phyloP scores from a whole-genome alignment of 2,888 invertebrate species.

The Gastracanthus pulcherrimus region DNA sequence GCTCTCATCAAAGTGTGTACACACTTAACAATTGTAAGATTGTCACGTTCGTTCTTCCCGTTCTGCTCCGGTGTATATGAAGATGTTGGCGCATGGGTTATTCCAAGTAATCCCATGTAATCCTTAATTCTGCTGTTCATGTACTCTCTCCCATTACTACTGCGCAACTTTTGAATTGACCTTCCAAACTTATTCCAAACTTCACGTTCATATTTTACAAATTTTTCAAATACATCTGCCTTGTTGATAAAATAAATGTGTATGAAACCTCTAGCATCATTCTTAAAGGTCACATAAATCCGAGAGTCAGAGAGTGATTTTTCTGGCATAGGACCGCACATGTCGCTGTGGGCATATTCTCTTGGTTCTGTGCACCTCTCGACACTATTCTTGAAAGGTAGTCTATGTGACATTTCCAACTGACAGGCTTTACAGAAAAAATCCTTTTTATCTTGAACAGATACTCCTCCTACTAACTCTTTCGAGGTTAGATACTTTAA shows the following conservation, averaged over 20 bases:
- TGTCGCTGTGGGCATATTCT: conserved; percentile 52
- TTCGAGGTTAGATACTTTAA: conserved; percentile 30
- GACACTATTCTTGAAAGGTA: conserved; percentile 8
- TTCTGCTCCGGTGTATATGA: conserved; percentile 11
- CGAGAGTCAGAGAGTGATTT: not conserved
- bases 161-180: too few species aligned
- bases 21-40: not conserved
- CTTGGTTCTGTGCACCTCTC: conserved; percentile 24
- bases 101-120: not conserved
- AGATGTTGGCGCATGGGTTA: not conserved
- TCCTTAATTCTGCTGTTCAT: not conserved
- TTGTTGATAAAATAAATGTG: too few species aligned
- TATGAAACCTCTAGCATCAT: too few species aligned
- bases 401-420: conserved; percentile 60
- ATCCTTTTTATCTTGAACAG: conserved; percentile 38
- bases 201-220: too few species aligned
- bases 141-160: too few species aligned
- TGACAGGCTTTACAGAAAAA: conserved; percentile 62
- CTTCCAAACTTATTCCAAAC: too few species aligned
- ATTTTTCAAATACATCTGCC: too few species aligned
- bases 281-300: too few species aligned
- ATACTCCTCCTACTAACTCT: not conserved
- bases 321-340: too few species aligned
- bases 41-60: not conserved
- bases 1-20: not conserved